These are phyloP conservation scores for Idaea biselata DNA, from an alignment of 2,888 invertebrate genomes.

Conservation along the genomic window DNA sequence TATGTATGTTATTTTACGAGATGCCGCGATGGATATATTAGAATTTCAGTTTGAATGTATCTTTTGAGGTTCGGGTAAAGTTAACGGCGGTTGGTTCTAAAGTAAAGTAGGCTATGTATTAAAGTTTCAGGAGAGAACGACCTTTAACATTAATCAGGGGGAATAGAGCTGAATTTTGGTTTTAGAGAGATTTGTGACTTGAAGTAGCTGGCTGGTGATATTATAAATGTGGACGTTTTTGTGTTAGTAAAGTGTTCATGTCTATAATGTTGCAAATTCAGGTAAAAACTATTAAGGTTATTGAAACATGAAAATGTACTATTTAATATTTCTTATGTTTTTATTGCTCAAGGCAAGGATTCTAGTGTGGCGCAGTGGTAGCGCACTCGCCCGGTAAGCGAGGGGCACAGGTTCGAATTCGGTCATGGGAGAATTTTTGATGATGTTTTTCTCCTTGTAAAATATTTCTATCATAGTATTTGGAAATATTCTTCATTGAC, in stretches of 20 bases:
- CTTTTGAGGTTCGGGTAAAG: neutral
- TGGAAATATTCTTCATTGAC: no score
- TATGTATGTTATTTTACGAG: neutral
- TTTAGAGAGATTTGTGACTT: neutral
- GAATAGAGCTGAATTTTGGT: neutral
- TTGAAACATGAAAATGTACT: no score
- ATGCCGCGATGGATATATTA: neutral
- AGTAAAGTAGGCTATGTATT: conserved; percentile 1
- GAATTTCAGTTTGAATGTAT: neutral
- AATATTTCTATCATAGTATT: no score
- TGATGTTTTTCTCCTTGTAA: no score
- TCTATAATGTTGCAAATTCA: no score
- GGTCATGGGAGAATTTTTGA: no score
- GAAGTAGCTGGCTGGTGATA: neutral
- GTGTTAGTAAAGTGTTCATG: neutral
- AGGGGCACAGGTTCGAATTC: no score
- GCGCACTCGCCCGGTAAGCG: no score
- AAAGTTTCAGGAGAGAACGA: neutral
- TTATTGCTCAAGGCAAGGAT: no score
- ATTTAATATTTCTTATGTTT: no score
- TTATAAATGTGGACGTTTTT: neutral
- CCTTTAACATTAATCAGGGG: neutral
- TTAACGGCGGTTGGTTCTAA: neutral
- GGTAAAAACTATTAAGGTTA: no score
- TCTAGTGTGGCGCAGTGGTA: no score